Conservation (phyloP, 2,888 invertebrate genomes). For the Spodoptera exigua region DNA sequence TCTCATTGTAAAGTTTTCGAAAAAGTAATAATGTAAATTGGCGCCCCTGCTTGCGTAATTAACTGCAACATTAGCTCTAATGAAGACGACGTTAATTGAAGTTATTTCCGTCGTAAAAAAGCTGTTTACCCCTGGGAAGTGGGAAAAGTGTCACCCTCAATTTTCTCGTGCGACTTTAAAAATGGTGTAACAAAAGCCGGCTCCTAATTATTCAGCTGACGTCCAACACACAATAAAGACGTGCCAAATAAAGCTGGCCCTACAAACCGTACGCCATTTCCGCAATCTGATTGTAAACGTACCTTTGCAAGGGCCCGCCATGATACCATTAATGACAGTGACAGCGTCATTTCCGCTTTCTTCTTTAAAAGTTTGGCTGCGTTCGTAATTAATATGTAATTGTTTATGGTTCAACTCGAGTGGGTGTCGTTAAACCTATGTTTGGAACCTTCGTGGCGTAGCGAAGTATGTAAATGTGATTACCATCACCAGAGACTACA, state of each 20-base stretch:
- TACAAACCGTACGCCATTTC: slow-evolving; percentile 55
- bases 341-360: slow-evolving; percentile 53
- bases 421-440: slow-evolving; percentile 17
- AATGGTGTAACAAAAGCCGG: slow-evolving; percentile 22
- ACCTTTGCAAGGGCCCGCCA: slow-evolving; percentile 55
- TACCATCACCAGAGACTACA: slow-evolving; percentile 1
- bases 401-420: slow-evolving; percentile 38
- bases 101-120: too few species aligned
- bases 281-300: slow-evolving; percentile 57
- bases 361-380: slow-evolving; percentile 40
- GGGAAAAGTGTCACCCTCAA: not conserved
- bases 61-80: too few species aligned
- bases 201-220: slow-evolving; percentile 45
- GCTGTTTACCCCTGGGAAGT: not conserved
- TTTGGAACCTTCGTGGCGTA: slow-evolving; percentile 33
- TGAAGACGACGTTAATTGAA: too few species aligned
- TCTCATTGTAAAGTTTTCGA: too few species aligned
- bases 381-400: slow-evolving; percentile 34
- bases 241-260: slow-evolving; percentile 66
- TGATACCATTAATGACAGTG: slow-evolving; percentile 52
- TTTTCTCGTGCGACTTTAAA: slow-evolving; percentile 21
- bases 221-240: slow-evolving; percentile 58
- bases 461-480: slow-evolving; percentile 39
- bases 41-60: too few species aligned
- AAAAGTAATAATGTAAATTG: too few species aligned